Evolutionary conservation across 2,797 vertebrate species (phyloP).

Genomic region (Australoheros facetus): DNA sequence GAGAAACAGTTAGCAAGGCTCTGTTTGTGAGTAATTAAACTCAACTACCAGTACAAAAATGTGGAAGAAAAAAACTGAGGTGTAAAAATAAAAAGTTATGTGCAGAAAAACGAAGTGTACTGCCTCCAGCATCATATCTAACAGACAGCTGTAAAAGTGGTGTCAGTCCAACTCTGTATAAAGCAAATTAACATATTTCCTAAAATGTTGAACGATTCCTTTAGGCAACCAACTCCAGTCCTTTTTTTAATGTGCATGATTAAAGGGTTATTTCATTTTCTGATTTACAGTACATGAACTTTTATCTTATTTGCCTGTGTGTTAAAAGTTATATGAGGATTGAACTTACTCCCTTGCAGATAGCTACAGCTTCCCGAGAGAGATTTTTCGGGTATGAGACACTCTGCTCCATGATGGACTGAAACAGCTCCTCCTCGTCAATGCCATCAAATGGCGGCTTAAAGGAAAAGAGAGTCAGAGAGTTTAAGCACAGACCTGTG

Average conservation of each 20-base stretch:
- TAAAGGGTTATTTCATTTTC: background rate
- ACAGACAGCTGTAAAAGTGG: background rate
- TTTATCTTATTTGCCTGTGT: conserved; percentile 2
- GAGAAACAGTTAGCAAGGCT: background rate
- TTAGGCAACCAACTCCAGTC: background rate
- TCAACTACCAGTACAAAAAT: background rate
- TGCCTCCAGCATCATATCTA: background rate
- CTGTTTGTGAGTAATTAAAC: background rate
- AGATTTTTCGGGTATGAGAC: conserved; percentile 91
- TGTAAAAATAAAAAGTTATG: background rate
- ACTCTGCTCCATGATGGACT: conserved; percentile 93
- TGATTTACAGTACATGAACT: conserved; percentile 1
- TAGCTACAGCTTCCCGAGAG: conserved; percentile 89
- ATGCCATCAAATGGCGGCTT: conserved; percentile 92
- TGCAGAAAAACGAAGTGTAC: background rate
- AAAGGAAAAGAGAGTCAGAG: background rate
- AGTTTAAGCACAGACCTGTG: conserved; percentile 5
- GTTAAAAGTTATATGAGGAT: background rate
- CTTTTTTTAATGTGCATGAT: background rate
- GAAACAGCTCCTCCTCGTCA: conserved; percentile 93
- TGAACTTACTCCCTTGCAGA: conserved; percentile 91
- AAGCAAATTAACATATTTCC: background rate
- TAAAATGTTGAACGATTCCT: background rate
- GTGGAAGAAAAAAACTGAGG: background rate
- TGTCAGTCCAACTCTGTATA: background rate